Base-by-base conservation (phyloP, 2,113 vertebrate genomes). In the Saguinus imperator region DNA sequence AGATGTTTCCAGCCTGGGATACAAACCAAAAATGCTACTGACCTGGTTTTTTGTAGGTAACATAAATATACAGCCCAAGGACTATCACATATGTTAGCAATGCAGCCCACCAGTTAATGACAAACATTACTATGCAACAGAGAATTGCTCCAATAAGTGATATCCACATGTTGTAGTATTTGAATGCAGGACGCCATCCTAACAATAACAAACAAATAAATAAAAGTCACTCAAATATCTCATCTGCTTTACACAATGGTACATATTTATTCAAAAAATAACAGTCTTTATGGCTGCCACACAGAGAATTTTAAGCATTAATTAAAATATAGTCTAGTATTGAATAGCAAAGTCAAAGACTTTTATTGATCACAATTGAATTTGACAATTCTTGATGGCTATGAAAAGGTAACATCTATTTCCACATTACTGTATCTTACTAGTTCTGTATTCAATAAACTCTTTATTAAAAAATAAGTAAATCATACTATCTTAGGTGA, bases 161-260 rank as follows among this genome's bases (percentile, higher is more conserved):
- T 95, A 99, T 99, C 99, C 99, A 99, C 99, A 99, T 99, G 97
- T 99, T 99, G 98, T 99, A 99, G 98, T 99, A 99, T 86, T 99
- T 99, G 98, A 99, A 99, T 97, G 99, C 99, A 97, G 99, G 99
- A 21, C 99, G 99, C 99, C 99, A 99, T 43, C 99, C 99, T 99
- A 98, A 77, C 18, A 97, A 96, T 81, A 97, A 79, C 43, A 79
- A 83, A 93, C 48, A 79, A 83, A 93, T 23, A 94, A 82, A 86
- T 79, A 27, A 75, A 95, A 82, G 52, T 76, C 35, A 88, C 16
- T 70, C 18, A 79, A 35, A 87, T 16, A 61, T 11, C 8, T 81
- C 40, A 81, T 66, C 27, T 80, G 45, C 48, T 75, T 87, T 70
- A 91, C 18, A 79, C 27, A 87, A 29, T 35, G 43, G n/a, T 25